Conservation (phyloP, 2,888 invertebrate species). For the Sycophila texana region DNA sequence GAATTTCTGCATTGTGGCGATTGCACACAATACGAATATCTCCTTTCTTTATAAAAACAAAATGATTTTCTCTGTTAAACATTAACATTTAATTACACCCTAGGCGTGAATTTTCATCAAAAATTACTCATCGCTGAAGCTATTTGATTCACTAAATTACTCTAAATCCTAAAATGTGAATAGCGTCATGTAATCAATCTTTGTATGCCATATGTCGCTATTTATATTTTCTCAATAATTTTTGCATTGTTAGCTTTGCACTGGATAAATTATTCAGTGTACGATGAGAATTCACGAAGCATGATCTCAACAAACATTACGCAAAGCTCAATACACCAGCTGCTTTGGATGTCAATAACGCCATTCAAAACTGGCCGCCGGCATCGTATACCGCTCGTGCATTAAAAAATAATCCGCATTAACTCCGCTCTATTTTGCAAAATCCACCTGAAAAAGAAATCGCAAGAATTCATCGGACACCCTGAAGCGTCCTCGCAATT, state of each 20-base stretch:
- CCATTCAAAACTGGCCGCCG: conserved; percentile 46
- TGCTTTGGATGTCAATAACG: conserved; percentile 45
- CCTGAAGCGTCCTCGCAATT: background rate
- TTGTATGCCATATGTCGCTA: too few relatives aligned
- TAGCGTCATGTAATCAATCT: too few relatives aligned
- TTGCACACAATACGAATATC: conserved; percentile 4
- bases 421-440: conserved; percentile 5
- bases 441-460: background rate
- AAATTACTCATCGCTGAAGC: too few relatives aligned
- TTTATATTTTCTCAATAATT: too few relatives aligned
- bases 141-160: too few relatives aligned
- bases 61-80: conserved; percentile 5
- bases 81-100: background rate
- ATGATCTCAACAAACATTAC: conserved; percentile 1
- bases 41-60: conserved; percentile 9
- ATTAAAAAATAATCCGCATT: background rate
- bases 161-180: too few relatives aligned
- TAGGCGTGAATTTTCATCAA: conserved; percentile 21
- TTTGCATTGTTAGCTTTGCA: too few relatives aligned
- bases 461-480: conserved; percentile 1
- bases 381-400: conserved; percentile 17
- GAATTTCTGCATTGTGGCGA: conserved; percentile 34
- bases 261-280: background rate
- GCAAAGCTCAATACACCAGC: conserved; percentile 16
- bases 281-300: conserved; percentile 30